Evolutionary conservation across 2,888 invertebrate species (phyloP).

Genomic region (Drosophila longiperda): DNA sequence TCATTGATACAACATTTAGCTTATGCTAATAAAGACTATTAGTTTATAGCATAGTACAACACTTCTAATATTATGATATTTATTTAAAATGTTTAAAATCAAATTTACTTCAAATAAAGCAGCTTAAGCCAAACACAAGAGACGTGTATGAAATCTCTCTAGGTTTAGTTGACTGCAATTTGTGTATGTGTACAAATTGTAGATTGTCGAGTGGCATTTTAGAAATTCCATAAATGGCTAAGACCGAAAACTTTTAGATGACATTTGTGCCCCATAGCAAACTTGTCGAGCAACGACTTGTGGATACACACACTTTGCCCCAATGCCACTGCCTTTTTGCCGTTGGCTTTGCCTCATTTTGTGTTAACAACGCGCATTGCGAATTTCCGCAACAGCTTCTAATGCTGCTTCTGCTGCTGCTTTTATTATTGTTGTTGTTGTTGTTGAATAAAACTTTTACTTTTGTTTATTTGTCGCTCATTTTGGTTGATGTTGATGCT

Average conservation of each 20-base stretch:
- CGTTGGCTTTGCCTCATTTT: constrained; percentile 60
- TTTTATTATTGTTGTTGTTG: constrained; percentile 10
- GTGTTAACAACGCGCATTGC: constrained; percentile 70
- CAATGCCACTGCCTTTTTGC: constrained; percentile 7
- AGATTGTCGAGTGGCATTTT: constrained; percentile 60
- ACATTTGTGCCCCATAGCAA: constrained; percentile 45
- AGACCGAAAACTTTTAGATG: constrained; percentile 69
- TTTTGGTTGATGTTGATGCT: constrained; percentile 70
- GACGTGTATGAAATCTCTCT: neutral
- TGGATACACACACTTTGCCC: constrained; percentile 14
- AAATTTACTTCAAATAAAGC: neutral
- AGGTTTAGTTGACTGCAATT: constrained; percentile 23
- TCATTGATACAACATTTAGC: neutral
- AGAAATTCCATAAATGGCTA: constrained; percentile 73
- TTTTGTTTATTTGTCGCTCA: constrained; percentile 79
- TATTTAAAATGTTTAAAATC: neutral
- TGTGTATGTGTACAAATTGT: constrained; percentile 34
- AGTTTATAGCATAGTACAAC: neutral
- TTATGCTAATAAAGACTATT: neutral
- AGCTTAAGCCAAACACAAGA: neutral
- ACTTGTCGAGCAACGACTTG: constrained; percentile 5
- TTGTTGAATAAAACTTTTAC: constrained; percentile 66
- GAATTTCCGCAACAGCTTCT: constrained; percentile 65
- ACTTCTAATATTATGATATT: neutral
- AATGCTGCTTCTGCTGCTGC: constrained; percentile 25